A percentile compares a stretch with the other conserved stretches of the same genome.
Evolutionary conservation across 2,888 invertebrate genomes (phyloP).

Genomic region (Cataglyphis livida): DNA sequence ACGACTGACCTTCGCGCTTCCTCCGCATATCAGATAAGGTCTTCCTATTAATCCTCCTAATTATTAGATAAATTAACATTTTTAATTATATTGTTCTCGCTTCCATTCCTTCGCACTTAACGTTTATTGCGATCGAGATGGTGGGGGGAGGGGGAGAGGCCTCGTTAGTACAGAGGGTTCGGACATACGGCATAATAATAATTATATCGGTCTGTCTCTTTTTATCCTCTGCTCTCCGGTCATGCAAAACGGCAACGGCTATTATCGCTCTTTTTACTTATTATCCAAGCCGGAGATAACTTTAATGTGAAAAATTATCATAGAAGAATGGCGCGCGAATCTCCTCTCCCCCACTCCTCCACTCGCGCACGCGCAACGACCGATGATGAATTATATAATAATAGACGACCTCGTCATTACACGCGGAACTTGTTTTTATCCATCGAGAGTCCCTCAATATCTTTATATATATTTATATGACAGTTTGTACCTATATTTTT

Average conservation of each 20-base stretch:
- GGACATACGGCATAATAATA: constrained; percentile 67
- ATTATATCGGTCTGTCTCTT: constrained; percentile 69
- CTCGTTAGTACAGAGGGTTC: constrained; percentile 62
- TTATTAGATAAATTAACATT: constrained; percentile 73
- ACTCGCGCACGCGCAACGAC: not conserved
- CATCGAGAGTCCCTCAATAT: constrained; percentile 18
- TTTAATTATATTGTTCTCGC: constrained; percentile 69
- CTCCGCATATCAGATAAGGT: constrained; percentile 67
- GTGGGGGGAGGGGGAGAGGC: constrained; percentile 1
- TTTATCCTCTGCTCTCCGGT: constrained; percentile 45
- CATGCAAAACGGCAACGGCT: constrained; percentile 56
- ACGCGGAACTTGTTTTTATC: constrained; percentile 33
- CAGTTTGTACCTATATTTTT: not conserved
- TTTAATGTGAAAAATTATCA: constrained; percentile 56
- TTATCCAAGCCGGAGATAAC: constrained; percentile 58
- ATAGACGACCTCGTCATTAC: constrained; percentile 58
- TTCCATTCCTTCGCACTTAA: constrained; percentile 58
- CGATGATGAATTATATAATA: constrained; percentile 59
- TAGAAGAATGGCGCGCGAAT: constrained; percentile 46
- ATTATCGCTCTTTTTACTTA: constrained; percentile 64
- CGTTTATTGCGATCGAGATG: constrained; percentile 63
- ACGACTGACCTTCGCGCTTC: constrained; percentile 63
- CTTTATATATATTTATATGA: constrained; percentile 22
- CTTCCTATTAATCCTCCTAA: constrained; percentile 68
- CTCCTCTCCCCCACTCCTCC: not conserved